Percentiles rank a stretch among this genome's conserved stretches.
These are phyloP conservation scores for Montipora foliosa DNA, from an alignment of 64 coral and sea anemone species.

Conservation along the genomic window DNA sequence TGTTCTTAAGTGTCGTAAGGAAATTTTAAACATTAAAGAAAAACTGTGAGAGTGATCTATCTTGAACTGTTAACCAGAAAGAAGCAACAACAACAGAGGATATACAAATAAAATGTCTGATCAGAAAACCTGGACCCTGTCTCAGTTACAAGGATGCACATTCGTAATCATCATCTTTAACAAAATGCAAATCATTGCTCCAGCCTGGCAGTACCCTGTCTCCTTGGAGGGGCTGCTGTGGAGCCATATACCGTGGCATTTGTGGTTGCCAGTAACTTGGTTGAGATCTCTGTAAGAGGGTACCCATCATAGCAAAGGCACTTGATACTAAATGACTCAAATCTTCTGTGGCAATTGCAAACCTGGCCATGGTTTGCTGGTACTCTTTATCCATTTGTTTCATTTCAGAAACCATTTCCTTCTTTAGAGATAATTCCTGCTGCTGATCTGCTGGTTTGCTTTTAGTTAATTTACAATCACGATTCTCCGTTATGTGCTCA, in stretches of 20 bases:
- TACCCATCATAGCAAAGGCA: slow-evolving; percentile 1
- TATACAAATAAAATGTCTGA: background rate
- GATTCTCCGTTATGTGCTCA: background rate
- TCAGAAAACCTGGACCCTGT: background rate
- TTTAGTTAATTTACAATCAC: background rate
- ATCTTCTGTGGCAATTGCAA: background rate
- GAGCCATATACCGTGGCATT: background rate
- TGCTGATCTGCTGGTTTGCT: background rate
- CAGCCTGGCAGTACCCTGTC: background rate
- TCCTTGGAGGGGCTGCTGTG: background rate
- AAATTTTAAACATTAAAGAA: background rate
- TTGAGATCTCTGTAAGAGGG: too few relatives aligned
- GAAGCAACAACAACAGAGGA: background rate
- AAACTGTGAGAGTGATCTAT: background rate
- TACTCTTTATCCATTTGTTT: slow-evolving; percentile 11
- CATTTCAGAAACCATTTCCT: background rate
- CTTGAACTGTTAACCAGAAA: background rate
- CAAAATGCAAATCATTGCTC: background rate
- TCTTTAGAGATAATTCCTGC: background rate
- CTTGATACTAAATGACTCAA: background rate
- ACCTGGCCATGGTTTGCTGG: background rate
- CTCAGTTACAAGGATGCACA: background rate
- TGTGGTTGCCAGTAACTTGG: too few relatives aligned
- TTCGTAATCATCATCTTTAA: background rate
- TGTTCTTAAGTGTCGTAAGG: background rate